A percentile compares a stretch with the other conserved stretches of the same genome.
These are phyloP conservation scores for Tetramorium simillimum DNA, from an alignment of 1,140 invertebrate genomes.

Conservation along the genomic window DNA sequence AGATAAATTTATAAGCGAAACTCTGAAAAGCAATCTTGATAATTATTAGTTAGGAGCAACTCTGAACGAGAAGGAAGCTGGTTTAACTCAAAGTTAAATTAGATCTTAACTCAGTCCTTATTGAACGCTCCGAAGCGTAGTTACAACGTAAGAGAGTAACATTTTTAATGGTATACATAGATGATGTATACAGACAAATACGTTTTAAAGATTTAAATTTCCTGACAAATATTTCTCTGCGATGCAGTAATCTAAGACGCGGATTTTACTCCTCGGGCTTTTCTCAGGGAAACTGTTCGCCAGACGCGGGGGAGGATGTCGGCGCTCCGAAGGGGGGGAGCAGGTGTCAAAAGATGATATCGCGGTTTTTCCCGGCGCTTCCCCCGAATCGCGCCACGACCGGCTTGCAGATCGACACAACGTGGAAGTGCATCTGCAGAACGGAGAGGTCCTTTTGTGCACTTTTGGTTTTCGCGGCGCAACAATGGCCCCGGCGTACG, in stretches of 20 bases:
- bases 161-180: not conserved
- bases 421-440: constrained; percentile 45
- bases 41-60: not conserved
- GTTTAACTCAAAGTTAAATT: constrained; percentile 18
- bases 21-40: not conserved
- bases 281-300: not conserved
- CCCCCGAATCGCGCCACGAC: not conserved
- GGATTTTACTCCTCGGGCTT: not conserved
- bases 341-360: constrained; percentile 21
- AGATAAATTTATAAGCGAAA: not conserved
- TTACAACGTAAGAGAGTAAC: not conserved
- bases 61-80: not conserved
- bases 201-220: too few relatives aligned
- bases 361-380: constrained; percentile 1
- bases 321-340: not conserved
- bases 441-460: constrained; percentile 31
- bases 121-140: not conserved
- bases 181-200: not conserved
- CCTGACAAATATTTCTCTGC: too few relatives aligned
- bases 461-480: constrained; percentile 26
- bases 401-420: constrained; percentile 24
- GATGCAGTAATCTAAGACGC: not conserved
- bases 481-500: constrained; percentile 35
- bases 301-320: not conserved
- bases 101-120: not conserved